These are phyloP conservation scores for Diplosoma virens DNA, from an alignment of 23 tunicate genomes.

Conservation along the genomic window DNA sequence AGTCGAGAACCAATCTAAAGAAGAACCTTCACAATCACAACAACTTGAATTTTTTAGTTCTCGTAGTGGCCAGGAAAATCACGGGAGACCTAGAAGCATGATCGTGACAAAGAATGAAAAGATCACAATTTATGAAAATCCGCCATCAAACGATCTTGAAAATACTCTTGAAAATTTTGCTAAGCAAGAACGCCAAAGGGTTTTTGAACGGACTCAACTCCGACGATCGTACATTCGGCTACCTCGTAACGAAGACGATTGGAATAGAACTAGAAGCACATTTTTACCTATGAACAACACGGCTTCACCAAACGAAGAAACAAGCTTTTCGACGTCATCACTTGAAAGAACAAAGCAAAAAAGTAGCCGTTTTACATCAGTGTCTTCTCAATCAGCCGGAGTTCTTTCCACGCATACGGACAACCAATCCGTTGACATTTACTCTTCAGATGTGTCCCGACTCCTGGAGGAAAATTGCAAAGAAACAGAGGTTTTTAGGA, in stretches of 20 bases:
- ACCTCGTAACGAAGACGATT: neutral
- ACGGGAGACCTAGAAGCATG: conserved; percentile 38
- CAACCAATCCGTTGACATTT: conserved; percentile 10
- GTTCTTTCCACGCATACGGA: neutral
- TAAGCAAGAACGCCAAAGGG: conserved; percentile 32
- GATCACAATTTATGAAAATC: neutral
- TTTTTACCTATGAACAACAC: neutral
- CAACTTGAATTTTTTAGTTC: neutral
- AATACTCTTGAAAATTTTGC: conserved; percentile 30
- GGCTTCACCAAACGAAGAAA: neutral
- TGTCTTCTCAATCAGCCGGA: conserved; percentile 30
- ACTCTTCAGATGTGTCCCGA: conserved; percentile 21
- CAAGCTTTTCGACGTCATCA: too few relatives aligned
- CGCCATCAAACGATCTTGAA: conserved; percentile 33
- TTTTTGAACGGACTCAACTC: conserved; percentile 52
- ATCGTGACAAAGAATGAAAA: neutral
- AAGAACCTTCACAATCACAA: neutral
- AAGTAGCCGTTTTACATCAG: conserved; percentile 14
- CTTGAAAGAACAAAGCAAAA: neutral
- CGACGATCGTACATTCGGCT: conserved; percentile 44
- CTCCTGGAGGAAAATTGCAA: conserved; percentile 24
- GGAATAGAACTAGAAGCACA: neutral
- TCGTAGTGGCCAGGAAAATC: neutral
- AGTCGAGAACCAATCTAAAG: neutral
- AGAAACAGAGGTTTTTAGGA: neutral